Conservation (phyloP, 2,888 invertebrate species). For the Sminthurinus aureus region DNA sequence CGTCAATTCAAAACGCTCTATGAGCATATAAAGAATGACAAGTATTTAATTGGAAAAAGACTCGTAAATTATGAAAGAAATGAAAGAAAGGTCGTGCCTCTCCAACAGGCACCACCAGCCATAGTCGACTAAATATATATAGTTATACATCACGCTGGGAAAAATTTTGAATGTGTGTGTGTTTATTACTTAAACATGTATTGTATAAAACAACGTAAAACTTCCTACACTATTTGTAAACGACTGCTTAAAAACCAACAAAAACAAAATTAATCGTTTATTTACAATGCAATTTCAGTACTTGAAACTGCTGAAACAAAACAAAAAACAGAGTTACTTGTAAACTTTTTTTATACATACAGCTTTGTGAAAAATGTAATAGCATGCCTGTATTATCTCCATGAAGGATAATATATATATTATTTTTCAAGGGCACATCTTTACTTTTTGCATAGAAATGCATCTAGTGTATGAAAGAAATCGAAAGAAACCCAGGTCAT, state of each 20-base stretch:
- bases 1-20: conserved; percentile 93
- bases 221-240: neutral
- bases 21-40: conserved; percentile 99
- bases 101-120: conserved; percentile 1
- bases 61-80: conserved; percentile 89
- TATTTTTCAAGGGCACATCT: too few relatives aligned
- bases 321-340: neutral
- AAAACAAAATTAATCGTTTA: neutral
- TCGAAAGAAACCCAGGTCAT: neutral
- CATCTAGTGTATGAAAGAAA: neutral
- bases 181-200: neutral
- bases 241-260: neutral
- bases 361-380: neutral
- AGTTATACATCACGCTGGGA: too few relatives aligned
- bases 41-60: conserved; percentile 93
- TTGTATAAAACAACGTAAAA: neutral
- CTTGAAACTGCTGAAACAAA: neutral
- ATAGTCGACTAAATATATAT: neutral
- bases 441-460: neutral
- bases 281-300: neutral
- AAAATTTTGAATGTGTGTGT: neutral
- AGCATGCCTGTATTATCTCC: neutral
- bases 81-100: neutral
- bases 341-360: neutral
- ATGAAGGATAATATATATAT: neutral